Evolutionary conservation across 2,888 invertebrate genomes (phyloP), one percentile per base, ranked within the genome.

Genomic region (Axea sp.): DNA sequence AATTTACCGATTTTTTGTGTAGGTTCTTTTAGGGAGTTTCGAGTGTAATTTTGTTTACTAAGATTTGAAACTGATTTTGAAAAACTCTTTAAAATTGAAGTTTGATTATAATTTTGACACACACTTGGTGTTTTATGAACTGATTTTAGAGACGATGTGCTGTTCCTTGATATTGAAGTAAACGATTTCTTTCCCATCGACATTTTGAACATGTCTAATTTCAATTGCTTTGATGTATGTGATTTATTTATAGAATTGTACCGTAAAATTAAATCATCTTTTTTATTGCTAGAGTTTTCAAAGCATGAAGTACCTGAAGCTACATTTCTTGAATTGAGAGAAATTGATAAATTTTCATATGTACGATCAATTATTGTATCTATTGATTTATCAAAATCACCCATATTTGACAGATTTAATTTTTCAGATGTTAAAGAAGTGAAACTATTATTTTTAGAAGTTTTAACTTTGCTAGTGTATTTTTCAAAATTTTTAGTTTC

Each of bases 311-410:
- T n/a, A n/a, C n/a, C n/a, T n/a, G n/a, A n/a, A n/a, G n/a, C n/a
- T n/a, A 45, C 6, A 17, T 7, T 2, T n/a, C n/a, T 30, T 45
- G 30, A 45, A 5, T 1, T 45, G 8, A 8, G 26, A n/a, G 57
- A 33, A 33, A 57, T 57, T 8, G 41, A 31, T 0, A 57, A 15
- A n/a, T 57, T 33, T 12, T 41, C 5, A 22, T 57, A 43, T 14
- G 22, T 31, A 3, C 3, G 5, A 24, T 28, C 22, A 24, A 51
- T 51, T 5, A 55, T 5, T n/a, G 12, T 8, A 5, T 55, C 30
- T 11, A 41, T 8, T 5, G 41, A 41, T 12, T 26, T 8, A 2
- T 55, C 22, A 5, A 17, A 17, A 17, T 28, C n/a, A n/a, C n/a
- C n/a, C n/a, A n/a, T n/a, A n/a, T n/a, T n/a, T n/a, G n/a, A n/a